Base-by-base conservation (phyloP, 2,113 vertebrate genomes). In the Campylomormyrus tamandua region DNA sequence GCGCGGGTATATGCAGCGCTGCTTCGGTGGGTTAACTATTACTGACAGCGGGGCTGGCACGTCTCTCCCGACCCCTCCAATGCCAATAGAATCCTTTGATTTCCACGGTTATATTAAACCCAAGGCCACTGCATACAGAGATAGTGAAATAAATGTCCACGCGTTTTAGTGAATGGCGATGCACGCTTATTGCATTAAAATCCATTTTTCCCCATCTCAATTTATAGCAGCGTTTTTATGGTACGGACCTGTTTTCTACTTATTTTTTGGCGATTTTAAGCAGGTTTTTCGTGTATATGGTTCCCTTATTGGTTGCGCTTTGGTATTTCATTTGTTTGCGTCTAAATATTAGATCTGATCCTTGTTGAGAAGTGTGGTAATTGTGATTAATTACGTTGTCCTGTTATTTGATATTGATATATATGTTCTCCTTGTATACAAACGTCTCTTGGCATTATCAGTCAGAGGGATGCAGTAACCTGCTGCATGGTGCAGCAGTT, bases 11-110 rank as follows among this genome's bases (percentile, higher is more conserved):
- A n/a, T 83, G 13, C 48, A 48, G 48, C 49, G 70, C 48, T 53
- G 88, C 88, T 77, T 49, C 88, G 27, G 66, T 89, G 50, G 48
- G 46, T 74, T 88, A 74, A 88, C 42, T 88, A 88, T 48, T 80
- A 89, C 66, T 89, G 88, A 89, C 88, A 89, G 48, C 70, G 48
- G 88, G 66, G 27, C 58, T 77, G 66, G n/a, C 70, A 52, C 35
- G 49, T 53, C 48, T 52, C 8, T 80, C 70, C 70, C 27, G 48
- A 89, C 48, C 49, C 27, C 58, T 66, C 45, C 88, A 21, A 48
- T 83, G 66, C 70, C 17, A 89, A 89, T 24, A 83, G 35, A 80
- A 24, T 2, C n/a, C 49, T 46, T 84, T 46, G 39, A 84, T 84
- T 46, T 84, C 24, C 83, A 84, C 42, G 17, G 42, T 84, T 84